A percentile compares a stretch with the other conserved stretches of the same genome.
These are phyloP conservation scores for Chamaea fasciata DNA, from an alignment of 2,113 vertebrate species.

Conservation along the genomic window DNA sequence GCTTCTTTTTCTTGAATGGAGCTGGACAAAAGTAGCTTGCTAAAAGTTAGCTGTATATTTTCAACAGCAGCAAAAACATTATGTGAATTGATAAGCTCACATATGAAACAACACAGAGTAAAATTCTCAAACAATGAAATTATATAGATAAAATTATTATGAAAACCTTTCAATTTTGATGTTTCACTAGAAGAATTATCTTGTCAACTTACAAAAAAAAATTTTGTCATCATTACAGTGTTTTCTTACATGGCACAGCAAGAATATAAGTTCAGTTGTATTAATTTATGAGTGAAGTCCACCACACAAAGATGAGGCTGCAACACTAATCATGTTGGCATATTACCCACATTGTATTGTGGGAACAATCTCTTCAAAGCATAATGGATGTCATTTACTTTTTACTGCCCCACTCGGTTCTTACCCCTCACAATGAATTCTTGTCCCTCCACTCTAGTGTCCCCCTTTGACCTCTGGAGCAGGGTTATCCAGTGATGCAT, in stretches of 20 bases:
- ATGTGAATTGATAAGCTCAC: not conserved
- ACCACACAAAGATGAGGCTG: not conserved
- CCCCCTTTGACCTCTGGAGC: constrained; percentile 93
- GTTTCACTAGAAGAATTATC: not conserved
- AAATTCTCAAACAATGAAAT: not conserved
- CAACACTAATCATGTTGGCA: not conserved
- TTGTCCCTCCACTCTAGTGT: constrained; percentile 93
- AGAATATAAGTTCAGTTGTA: not conserved
- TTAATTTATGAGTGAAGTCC: not conserved
- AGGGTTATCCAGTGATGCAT: constrained; percentile 99
- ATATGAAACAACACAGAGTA: not conserved
- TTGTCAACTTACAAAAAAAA: not conserved
- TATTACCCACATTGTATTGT: not conserved
- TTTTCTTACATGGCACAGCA: not conserved
- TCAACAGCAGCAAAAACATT: not conserved
- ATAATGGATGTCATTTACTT: not conserved
- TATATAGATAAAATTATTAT: not conserved
- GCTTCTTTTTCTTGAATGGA: not conserved
- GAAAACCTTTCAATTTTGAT: not conserved
- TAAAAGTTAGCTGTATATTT: not conserved
- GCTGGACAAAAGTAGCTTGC: not conserved
- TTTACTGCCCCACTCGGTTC: not conserved
- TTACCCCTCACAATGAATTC: constrained; percentile 96
- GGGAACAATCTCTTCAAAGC: not conserved
- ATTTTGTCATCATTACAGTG: not conserved